phyloP scores from a whole-genome alignment of 1,140 invertebrate genomes.

The Spodoptera frugiperda region DNA sequence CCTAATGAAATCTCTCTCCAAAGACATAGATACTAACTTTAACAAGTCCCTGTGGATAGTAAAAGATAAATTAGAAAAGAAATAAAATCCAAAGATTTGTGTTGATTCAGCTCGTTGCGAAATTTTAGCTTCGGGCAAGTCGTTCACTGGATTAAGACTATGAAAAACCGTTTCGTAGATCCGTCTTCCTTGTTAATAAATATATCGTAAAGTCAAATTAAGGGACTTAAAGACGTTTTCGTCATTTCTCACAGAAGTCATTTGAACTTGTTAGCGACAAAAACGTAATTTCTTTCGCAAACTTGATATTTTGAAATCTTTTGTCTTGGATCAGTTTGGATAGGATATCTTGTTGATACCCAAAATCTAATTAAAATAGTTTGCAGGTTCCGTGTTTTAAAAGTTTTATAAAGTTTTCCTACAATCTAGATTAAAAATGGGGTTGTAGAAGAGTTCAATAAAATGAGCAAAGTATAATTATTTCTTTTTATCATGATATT shows the following conservation, averaged over 20 bases:
- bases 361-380: too few species aligned
- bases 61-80: conserved; percentile 32
- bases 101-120: conserved; percentile 28
- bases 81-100: conserved; percentile 36
- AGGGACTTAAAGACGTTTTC: conserved; percentile 7
- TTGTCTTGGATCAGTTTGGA: not conserved
- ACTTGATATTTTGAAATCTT: not conserved
- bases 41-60: conserved; percentile 8
- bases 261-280: not conserved
- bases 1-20: not conserved
- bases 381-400: too few species aligned
- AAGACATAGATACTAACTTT: conserved; percentile 34
- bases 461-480: too few species aligned
- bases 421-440: too few species aligned
- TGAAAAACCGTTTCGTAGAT: conserved; percentile 21
- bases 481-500: too few species aligned
- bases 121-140: conserved; percentile 15
- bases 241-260: conserved; percentile 6
- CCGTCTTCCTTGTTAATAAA: conserved; percentile 15
- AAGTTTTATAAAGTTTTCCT: too few species aligned
- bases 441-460: too few species aligned
- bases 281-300: conserved; percentile 10
- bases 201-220: conserved; percentile 30
- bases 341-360: too few species aligned
- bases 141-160: conserved; percentile 33